These are phyloP conservation scores for Chrysoperla carnea DNA, from an alignment of 1,140 invertebrate genomes.

Conservation along the genomic window DNA sequence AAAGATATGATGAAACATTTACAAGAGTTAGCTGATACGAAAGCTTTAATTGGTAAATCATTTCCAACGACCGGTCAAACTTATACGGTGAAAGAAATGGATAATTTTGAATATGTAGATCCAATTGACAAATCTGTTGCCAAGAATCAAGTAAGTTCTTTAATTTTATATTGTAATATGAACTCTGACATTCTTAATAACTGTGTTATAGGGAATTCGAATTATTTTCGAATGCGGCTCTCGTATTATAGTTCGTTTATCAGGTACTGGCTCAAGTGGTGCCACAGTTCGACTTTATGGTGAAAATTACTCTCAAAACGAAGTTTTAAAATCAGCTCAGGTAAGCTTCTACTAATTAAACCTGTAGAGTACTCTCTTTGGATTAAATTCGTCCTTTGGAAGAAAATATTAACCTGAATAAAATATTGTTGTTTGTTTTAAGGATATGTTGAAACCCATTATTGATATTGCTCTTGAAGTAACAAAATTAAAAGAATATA, in stretches of 20 bases:
- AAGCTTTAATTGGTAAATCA: constrained; percentile 45
- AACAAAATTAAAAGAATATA: constrained; percentile 67
- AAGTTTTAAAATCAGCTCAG: constrained; percentile 57
- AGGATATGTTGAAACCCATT: constrained; percentile 67
- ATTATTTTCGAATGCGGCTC: constrained; percentile 89
- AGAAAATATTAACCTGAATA: no score
- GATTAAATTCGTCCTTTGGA: no score
- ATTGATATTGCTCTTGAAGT: constrained; percentile 77
- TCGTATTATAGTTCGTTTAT: constrained; percentile 80
- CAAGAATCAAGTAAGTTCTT: constrained; percentile 58
- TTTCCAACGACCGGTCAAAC: constrained; percentile 41
- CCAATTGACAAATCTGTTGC: constrained; percentile 83
- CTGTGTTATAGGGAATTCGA: constrained; percentile 59
- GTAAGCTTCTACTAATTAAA: constrained; percentile 16
- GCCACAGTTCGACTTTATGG: constrained; percentile 92
- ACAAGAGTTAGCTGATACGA: constrained; percentile 42
- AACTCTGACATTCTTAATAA: constrained; percentile 5
- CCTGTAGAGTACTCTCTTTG: background rate
- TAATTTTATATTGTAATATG: no score
- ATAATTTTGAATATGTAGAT: constrained; percentile 90
- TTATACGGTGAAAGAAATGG: constrained; percentile 57
- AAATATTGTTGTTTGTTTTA: constrained; percentile 12
- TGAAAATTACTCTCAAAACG: constrained; percentile 69
- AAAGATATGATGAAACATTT: constrained; percentile 73
- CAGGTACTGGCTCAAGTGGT: constrained; percentile 93